Conservation (phyloP, 2,113 vertebrate genomes). For the Protobothrops flavoviridis region DNA sequence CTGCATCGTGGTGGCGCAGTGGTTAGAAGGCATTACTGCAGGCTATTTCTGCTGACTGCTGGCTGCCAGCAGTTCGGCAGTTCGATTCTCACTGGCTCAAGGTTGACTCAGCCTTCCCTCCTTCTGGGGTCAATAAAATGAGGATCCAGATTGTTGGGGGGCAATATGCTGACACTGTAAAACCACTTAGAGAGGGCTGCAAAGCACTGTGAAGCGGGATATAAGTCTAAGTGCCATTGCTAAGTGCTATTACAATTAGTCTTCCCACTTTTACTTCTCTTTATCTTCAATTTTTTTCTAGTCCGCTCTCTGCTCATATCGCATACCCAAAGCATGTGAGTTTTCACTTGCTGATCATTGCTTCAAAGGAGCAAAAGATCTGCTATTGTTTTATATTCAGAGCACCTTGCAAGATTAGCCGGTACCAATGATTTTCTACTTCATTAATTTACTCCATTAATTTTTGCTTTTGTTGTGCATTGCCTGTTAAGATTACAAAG, state of each 20-base stretch:
- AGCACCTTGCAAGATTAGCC: not conserved
- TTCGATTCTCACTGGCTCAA: too few species aligned
- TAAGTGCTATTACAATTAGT: not conserved
- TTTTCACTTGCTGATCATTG: not conserved
- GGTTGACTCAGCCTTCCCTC: too few species aligned
- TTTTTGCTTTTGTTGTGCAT: slow-evolving; percentile 12
- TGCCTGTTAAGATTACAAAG: slow-evolving; percentile 19
- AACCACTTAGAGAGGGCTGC: too few species aligned
- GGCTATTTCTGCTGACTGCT: too few species aligned
- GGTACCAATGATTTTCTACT: not conserved
- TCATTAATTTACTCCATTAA: slow-evolving; percentile 2
- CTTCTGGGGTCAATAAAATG: too few species aligned
- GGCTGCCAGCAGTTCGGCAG: too few species aligned
- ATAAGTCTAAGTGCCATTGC: too few species aligned
- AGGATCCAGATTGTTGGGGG: too few species aligned
- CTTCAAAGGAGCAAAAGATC: not conserved
- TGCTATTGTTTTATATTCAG: slow-evolving; percentile 2
- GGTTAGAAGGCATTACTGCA: too few species aligned
- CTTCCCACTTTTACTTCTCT: not conserved
- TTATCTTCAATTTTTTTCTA: not conserved
- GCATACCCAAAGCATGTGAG: not conserved
- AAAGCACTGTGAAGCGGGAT: too few species aligned
- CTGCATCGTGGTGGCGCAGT: too few species aligned
- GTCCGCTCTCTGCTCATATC: not conserved
- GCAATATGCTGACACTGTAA: too few species aligned